Percentiles rank a stretch among this genome's conserved stretches.
Conservation (phyloP, 2,113 vertebrate genomes). For the Notothenia coriiceps region DNA sequence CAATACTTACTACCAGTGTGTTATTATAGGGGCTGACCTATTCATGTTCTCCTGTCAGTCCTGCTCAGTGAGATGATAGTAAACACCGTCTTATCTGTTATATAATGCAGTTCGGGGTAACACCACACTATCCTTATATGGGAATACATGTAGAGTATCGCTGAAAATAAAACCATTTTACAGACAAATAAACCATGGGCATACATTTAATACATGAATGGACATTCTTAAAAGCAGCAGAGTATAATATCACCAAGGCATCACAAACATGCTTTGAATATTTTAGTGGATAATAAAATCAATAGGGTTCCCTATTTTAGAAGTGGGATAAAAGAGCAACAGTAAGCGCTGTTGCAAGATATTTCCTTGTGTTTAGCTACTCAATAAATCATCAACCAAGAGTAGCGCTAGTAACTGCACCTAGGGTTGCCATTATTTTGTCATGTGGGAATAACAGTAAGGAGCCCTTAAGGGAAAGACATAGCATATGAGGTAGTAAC, state of each 20-base stretch:
- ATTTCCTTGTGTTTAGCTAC: not conserved
- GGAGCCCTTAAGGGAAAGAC: not conserved
- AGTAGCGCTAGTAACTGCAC: not conserved
- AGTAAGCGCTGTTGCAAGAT: not conserved
- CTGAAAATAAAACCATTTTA: slow-evolving; percentile 7
- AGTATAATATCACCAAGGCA: not conserved
- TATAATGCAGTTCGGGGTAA: slow-evolving; percentile 41
- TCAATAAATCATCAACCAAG: not conserved
- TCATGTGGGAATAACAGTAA: not conserved
- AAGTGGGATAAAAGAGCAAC: not conserved
- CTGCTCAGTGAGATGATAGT: slow-evolving; percentile 7
- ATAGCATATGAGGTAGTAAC: too few relatives aligned
- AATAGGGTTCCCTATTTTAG: not conserved
- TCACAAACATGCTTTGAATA: not conserved
- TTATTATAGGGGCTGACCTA: slow-evolving; percentile 33
- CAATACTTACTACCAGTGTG: slow-evolving; percentile 3
- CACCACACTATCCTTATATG: not conserved
- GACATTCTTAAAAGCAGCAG: not conserved
- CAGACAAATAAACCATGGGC: not conserved
- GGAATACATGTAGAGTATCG: not conserved
- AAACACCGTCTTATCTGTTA: slow-evolving; percentile 56
- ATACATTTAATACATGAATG: not conserved
- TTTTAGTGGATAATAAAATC: not conserved
- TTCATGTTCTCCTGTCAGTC: slow-evolving; percentile 37
- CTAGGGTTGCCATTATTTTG: not conserved